These are phyloP conservation scores for Polyommatus icarus DNA, from an alignment of 2,888 invertebrate genomes.

Conservation along the genomic window DNA sequence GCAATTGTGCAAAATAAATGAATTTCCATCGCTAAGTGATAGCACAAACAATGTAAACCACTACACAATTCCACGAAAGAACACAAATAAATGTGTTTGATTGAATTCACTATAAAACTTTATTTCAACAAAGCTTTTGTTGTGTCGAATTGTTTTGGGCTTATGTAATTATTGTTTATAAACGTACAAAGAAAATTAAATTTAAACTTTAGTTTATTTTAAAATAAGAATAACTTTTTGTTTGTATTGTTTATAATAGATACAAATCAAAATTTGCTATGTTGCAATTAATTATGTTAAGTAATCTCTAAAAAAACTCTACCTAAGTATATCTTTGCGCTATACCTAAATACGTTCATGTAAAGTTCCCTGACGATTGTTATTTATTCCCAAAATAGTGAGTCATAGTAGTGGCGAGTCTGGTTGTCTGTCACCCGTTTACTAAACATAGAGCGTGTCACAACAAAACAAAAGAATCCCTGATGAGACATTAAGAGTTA, in stretches of 20 bases:
- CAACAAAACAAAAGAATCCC: background rate
- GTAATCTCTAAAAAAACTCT: too few species aligned
- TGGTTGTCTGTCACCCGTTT: background rate
- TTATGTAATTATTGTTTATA: background rate
- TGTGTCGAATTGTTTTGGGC: background rate
- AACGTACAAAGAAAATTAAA: background rate
- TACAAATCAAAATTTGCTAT: too few species aligned
- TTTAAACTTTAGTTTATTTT: background rate
- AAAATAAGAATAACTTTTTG: too few species aligned
- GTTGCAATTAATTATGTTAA: too few species aligned
- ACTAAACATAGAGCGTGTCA: conserved; percentile 2
- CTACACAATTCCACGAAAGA: background rate
- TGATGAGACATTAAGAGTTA: background rate
- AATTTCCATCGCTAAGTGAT: background rate
- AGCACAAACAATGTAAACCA: conserved; percentile 11
- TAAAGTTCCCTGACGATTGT: background rate
- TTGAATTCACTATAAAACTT: background rate
- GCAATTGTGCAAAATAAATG: background rate
- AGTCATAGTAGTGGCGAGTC: background rate
- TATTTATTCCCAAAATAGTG: background rate
- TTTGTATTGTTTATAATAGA: background rate
- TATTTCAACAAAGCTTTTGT: background rate
- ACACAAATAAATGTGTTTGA: conserved; percentile 33
- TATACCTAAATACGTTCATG: background rate
- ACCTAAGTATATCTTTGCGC: too few species aligned